Evolutionary conservation across 2,797 vertebrate genomes (phyloP).

Genomic region (Anguilla anguilla): DNA sequence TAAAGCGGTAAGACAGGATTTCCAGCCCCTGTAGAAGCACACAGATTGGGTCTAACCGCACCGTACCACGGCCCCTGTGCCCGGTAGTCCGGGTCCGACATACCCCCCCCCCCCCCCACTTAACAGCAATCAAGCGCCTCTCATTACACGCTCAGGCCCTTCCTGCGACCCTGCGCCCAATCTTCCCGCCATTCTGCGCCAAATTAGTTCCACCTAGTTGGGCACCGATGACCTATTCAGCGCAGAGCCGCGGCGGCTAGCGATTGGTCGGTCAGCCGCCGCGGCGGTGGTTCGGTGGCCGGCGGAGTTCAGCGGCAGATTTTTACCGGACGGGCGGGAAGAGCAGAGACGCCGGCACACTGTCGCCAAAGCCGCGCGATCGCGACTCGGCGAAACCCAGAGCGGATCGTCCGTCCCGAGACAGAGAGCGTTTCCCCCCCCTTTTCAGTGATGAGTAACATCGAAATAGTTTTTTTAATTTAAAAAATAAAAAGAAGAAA

Average conservation of each 20-base stretch:
- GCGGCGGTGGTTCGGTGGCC: conserved; percentile 71
- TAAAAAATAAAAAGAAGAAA: not conserved
- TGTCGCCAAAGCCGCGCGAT: conserved; percentile 48
- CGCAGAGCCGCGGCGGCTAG: conserved; percentile 71
- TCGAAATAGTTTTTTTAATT: not conserved
- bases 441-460: not conserved
- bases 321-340: conserved; percentile 14
- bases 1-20: not conserved
- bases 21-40: not conserved
- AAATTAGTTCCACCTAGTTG: conserved; percentile 94
- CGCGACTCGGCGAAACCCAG: conserved; percentile 44
- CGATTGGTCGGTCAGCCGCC: conserved; percentile 71
- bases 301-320: conserved; percentile 62
- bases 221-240: conserved; percentile 90
- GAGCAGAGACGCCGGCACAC: conserved; percentile 46
- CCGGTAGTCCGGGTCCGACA: conserved; percentile 48
- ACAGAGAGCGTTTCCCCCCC: not conserved
- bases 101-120: conserved; percentile 47
- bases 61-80: conserved; percentile 41
- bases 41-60: conserved; percentile 26
- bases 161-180: conserved; percentile 78
- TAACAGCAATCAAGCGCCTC: conserved; percentile 76
- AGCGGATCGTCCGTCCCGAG: conserved; percentile 16
- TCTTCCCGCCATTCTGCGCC: conserved; percentile 80
- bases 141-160: conserved; percentile 73